Evolutionary conservation across 2,888 invertebrate genomes (phyloP), one percentile per base, ranked within the genome.

Genomic region (Julus scanicus): DNA sequence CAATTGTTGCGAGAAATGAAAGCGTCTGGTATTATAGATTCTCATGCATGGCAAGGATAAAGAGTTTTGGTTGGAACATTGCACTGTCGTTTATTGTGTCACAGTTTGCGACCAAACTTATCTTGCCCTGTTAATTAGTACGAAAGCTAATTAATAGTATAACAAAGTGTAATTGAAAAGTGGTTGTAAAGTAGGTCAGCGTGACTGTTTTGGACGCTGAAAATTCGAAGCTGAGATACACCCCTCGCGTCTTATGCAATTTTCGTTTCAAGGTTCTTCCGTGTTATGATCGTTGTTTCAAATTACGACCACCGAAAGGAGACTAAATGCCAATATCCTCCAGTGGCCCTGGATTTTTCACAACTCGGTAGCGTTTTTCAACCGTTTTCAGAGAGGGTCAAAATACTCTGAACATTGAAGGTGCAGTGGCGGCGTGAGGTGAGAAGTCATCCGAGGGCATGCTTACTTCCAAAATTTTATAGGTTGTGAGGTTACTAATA

Each of bases 121-220:
- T 63, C 63, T 63, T 5, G n/a, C n/a, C 2, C n/a, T 5, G 63
- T 63, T 63, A 63, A 63, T 63, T 63, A 63, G 63, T 8, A 63
- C 63, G 63, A 63, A 63, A 63, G 63, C 63, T 63, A 63, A 63
- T 63, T 63, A 63, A 63, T 63, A n/a, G n/a, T n/a, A 63, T 63
- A 63, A 13, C 63, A 2, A 3, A n/a, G 63, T 2, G 3, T 63
- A 63, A 63, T 63, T 63, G 63, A 63, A 63, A 63, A 63, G 63
- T 63, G n/a, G 63, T n/a, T n/a, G 17, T 5, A 63, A 63, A 48
- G 63, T 63, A 63, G 63, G 63, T 63, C 63, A 63, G n/a, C 63
- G 63, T 2, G 63, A 63, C 63, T 63, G n/a, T 20, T 13, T 6
- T 11, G 5, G 17, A 17, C 1, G 6, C 15, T 53, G 53, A 53